phyloP scores from a whole-genome alignment of 2,888 invertebrate genomes.

The Junonia oenone region DNA sequence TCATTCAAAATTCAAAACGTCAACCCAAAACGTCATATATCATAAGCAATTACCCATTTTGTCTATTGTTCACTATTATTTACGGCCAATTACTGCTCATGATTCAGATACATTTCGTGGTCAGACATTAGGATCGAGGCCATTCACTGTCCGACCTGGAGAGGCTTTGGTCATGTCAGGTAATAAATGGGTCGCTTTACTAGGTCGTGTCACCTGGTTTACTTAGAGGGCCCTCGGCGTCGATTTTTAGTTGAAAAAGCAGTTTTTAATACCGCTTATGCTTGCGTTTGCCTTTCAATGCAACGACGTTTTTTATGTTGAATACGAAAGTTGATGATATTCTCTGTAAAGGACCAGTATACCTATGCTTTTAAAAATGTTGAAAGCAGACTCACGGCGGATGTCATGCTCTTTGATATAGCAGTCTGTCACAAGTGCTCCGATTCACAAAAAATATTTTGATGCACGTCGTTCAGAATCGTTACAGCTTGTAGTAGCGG shows the following conservation, averaged over 20 bases:
- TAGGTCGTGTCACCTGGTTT: conserved; percentile 27
- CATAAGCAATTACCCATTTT: not conserved
- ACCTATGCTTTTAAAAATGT: not conserved
- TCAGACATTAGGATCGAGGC: conserved; percentile 13
- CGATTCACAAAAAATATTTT: not conserved
- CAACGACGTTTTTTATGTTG: conserved; percentile 5
- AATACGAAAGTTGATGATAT: conserved; percentile 12
- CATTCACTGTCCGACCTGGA: conserved; percentile 17
- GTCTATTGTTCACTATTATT: not conserved
- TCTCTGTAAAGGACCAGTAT: conserved; percentile 2
- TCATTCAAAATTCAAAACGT: no score
- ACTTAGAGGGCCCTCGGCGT: conserved; percentile 11
- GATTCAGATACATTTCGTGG: conserved; percentile 1
- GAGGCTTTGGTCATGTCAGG: conserved; percentile 4
- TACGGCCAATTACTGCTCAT: not conserved
- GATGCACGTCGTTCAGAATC: not conserved
- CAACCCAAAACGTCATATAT: not conserved
- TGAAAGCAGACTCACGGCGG: not conserved
- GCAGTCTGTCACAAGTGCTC: not conserved
- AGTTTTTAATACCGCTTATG: conserved; percentile 14
- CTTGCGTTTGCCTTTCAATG: not conserved
- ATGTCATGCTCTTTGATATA: not conserved
- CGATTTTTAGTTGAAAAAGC: conserved; percentile 16
- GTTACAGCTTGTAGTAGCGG: not conserved
- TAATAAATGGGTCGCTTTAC: conserved; percentile 25